Evolutionary conservation across 2,797 vertebrate species (phyloP).

Genomic region (Girardinus metallicus): DNA sequence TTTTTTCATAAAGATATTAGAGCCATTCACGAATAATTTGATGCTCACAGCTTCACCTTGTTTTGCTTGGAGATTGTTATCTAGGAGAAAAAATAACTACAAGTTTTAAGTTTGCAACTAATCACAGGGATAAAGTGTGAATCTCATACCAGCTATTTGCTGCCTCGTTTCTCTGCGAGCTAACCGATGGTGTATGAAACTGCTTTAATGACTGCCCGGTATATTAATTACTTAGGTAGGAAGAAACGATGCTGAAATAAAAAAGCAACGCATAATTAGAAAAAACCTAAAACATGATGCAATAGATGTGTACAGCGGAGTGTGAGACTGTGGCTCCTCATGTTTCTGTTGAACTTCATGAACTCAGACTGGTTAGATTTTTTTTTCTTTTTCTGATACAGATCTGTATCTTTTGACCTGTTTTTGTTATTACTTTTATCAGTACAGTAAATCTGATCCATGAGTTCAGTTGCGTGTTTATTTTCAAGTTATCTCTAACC

Average conservation of each 20-base stretch:
- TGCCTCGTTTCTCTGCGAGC: not conserved
- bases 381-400: not conserved
- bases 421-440: not conserved
- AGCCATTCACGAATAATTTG: not conserved
- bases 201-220: not conserved
- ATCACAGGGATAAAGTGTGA: not conserved
- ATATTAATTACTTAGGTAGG: not conserved
- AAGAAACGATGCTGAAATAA: not conserved
- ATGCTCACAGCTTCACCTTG: not conserved
- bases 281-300: not conserved
- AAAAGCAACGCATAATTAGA: not conserved
- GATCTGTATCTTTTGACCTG: not conserved
- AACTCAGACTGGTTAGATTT: not conserved
- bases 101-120: not conserved
- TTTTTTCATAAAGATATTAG: not conserved
- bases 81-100: not conserved
- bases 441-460: not conserved
- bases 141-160: not conserved
- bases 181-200: not conserved
- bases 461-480: not conserved
- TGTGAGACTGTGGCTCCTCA: not conserved
- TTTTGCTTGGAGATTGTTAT: not conserved
- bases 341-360: constrained; percentile 4
- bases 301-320: too few species aligned
- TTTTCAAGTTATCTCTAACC: not conserved